A percentile compares a stretch with the other conserved stretches of the same genome.
Conservation (phyloP, 2,113 vertebrate species). For the Melanostigma gelatinosum region DNA sequence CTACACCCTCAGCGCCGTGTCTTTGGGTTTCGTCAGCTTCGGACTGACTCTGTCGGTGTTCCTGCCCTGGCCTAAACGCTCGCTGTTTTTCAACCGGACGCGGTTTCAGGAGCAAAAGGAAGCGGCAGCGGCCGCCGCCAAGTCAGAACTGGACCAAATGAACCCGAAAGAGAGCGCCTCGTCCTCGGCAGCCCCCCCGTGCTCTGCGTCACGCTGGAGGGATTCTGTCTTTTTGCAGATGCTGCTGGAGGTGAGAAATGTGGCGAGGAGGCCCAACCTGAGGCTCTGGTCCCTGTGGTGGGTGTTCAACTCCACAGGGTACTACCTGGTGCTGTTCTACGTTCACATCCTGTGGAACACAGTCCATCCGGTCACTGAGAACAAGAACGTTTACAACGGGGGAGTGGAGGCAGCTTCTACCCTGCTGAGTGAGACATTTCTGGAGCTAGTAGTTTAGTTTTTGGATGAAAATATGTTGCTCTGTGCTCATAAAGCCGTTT, state of each 20-base stretch:
- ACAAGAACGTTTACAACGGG: constrained; percentile 88
- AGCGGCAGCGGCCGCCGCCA: constrained; percentile 31
- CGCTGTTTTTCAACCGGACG: constrained; percentile 90
- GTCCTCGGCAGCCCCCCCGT: neutral
- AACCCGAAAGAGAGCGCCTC: constrained; percentile 13
- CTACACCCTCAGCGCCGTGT: constrained; percentile 82
- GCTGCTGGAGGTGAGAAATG: constrained; percentile 82
- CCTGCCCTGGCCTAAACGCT: constrained; percentile 89
- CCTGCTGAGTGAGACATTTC: constrained; percentile 85
- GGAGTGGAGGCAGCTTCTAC: constrained; percentile 93
- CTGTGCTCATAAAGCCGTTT: neutral
- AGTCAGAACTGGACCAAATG: constrained; percentile 76
- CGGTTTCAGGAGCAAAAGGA: constrained; percentile 50
- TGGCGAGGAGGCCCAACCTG: constrained; percentile 82
- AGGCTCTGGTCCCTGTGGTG: constrained; percentile 97
- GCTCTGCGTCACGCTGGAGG: constrained; percentile 63
- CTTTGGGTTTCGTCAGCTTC: constrained; percentile 88
- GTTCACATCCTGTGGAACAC: constrained; percentile 92
- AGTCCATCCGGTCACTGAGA: constrained; percentile 66
- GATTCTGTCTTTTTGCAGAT: constrained; percentile 81
- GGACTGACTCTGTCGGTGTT: constrained; percentile 86
- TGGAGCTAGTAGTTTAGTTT: neutral
- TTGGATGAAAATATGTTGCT: neutral
- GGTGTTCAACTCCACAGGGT: constrained; percentile 93
- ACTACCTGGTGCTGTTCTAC: constrained; percentile 94